These are phyloP conservation scores for Acestrorhynchus altus DNA, from an alignment of 2,797 vertebrate genomes.

Conservation along the genomic window DNA sequence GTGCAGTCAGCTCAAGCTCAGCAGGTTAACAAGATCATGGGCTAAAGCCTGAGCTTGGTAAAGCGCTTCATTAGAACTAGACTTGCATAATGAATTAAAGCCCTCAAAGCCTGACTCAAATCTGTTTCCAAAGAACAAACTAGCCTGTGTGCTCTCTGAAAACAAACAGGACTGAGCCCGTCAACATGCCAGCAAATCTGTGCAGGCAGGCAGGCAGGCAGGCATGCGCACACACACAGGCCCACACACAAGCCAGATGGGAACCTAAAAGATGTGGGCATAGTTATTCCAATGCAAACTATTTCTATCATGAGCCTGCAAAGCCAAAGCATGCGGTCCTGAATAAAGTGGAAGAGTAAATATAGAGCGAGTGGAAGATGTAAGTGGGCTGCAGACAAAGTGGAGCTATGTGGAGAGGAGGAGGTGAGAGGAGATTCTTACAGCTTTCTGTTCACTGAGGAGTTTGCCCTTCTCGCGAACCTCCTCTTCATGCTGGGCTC, in stretches of 20 bases:
- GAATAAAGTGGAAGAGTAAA: background rate
- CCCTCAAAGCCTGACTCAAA: slow-evolving; percentile 38
- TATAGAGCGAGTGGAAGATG: slow-evolving; percentile 8
- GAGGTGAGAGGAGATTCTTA: slow-evolving; percentile 69
- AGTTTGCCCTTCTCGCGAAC: slow-evolving; percentile 94
- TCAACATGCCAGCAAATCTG: slow-evolving; percentile 17
- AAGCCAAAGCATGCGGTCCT: background rate
- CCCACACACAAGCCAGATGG: slow-evolving; percentile 2
- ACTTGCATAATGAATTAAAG: slow-evolving; percentile 59
- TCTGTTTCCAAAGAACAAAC: slow-evolving; percentile 38
- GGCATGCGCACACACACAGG: background rate
- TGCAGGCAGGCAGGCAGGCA: background rate
- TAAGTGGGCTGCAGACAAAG: background rate
- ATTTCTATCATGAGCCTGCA: background rate
- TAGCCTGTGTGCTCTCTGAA: background rate
- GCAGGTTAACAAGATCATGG: slow-evolving; percentile 73
- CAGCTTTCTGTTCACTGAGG: slow-evolving; percentile 96
- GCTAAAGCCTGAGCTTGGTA: slow-evolving; percentile 44
- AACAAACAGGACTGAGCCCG: slow-evolving; percentile 34
- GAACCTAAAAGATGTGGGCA: slow-evolving; percentile 1
- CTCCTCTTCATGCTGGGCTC: slow-evolving; percentile 92
- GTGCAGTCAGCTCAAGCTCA: slow-evolving; percentile 68
- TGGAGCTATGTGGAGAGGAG: background rate
- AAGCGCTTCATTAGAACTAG: background rate
- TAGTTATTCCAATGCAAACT: background rate